Conservation (phyloP, 1,140 invertebrate species). For the Xylocopa sonorina region DNA sequence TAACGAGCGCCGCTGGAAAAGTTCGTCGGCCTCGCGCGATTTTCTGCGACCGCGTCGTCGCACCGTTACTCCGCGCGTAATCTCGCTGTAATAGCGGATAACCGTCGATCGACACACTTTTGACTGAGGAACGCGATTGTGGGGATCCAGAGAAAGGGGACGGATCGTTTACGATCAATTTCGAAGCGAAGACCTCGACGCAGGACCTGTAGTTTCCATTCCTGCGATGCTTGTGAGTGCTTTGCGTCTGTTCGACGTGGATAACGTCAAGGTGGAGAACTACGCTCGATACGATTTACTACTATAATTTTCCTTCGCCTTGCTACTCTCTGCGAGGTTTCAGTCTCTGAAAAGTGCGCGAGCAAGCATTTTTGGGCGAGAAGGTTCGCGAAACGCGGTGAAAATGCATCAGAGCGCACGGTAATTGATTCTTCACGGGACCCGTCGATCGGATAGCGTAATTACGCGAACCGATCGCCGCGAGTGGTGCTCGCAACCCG, state of each 20-base stretch:
- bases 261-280: no score
- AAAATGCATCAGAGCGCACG: not conserved
- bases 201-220: no score
- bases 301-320: no score
- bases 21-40: slow-evolving; percentile 10
- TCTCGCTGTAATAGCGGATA: not conserved
- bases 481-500: slow-evolving; percentile 19
- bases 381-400: not conserved
- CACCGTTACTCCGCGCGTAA: slow-evolving; percentile 21
- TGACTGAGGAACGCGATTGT: not conserved
- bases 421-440: slow-evolving; percentile 57
- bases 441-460: slow-evolving; percentile 43
- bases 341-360: no score
- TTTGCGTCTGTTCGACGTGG: no score
- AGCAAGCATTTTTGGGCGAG: no score
- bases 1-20: not conserved
- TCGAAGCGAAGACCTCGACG: not conserved
- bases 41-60: not conserved
- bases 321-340: no score
- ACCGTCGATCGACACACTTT: slow-evolving; percentile 45
- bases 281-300: no score
- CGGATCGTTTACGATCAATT: not conserved
- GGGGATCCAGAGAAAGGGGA: not conserved
- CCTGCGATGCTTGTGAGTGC: no score
- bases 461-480: slow-evolving; percentile 30